Percentiles rank a stretch among this genome's conserved stretches.
Evolutionary conservation across 35 echinoderm and acorn worm species (phyloP).

Genomic region (Nesometra sesokonis): DNA sequence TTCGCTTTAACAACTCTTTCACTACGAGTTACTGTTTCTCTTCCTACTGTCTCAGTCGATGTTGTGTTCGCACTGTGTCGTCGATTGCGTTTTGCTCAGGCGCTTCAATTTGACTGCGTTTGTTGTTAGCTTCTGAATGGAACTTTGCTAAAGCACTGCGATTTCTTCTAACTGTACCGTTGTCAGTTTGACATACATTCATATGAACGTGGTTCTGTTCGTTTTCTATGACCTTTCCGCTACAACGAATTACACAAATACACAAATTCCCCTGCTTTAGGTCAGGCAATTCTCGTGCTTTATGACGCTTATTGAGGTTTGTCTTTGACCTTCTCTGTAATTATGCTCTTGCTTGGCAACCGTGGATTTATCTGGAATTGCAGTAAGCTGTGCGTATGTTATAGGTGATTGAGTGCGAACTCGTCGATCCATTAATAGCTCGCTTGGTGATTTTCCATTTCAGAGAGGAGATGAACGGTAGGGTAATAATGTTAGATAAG

Average conservation of each 20-base stretch:
- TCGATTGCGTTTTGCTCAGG: too few relatives aligned
- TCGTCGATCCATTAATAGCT: neutral
- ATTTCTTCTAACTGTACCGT: neutral
- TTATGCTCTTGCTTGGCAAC: neutral
- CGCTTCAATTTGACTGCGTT: too few relatives aligned
- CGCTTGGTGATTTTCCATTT: slow-evolving; percentile 10
- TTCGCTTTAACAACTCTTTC: too few relatives aligned
- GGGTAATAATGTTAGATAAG: slow-evolving; percentile 17
- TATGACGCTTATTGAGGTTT: slow-evolving; percentile 12
- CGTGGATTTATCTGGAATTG: neutral
- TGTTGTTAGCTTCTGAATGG: too few relatives aligned
- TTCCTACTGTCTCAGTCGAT: too few relatives aligned
- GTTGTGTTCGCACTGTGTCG: too few relatives aligned
- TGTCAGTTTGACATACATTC: neutral
- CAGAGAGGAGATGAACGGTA: slow-evolving; percentile 45
- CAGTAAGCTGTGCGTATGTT: slow-evolving; percentile 15
- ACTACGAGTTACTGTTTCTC: too few relatives aligned
- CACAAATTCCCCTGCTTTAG: slow-evolving; percentile 27
- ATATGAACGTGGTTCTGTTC: slow-evolving; percentile 19
- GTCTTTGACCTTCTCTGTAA: neutral
- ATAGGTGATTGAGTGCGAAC: slow-evolving; percentile 20
- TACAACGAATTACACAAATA: slow-evolving; percentile 10
- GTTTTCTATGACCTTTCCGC: neutral
- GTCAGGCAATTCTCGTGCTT: neutral
- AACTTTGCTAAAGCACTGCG: neutral